Base-by-base conservation (phyloP, 2,888 invertebrate genomes). In the Prenolepis imparis region DNA sequence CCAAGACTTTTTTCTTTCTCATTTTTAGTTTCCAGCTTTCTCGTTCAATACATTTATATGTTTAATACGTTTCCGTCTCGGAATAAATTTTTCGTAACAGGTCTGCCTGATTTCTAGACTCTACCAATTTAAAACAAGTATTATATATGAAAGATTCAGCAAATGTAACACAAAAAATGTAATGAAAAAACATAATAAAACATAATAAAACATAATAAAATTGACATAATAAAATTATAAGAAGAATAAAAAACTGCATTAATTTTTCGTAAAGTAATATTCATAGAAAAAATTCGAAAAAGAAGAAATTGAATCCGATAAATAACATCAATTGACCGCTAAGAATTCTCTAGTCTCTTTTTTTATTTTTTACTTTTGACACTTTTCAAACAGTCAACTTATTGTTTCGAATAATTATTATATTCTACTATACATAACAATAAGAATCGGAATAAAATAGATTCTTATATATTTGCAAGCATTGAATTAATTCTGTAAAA, bases 221-320 rank as follows among this genome's bases (percentile, higher is more conserved):
- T n/a, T n/a, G n/a, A n/a, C 44, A 28, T 28, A 44, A 18, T 5
- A 44, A 15, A 15, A 28, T 15, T 18, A 28, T 18, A 28, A 1
- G 18, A 11, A 24, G 11, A 57, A 61, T 28, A 18, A 18, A 28
- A 59, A 15, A 28, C 1, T 61, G 18, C 6, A 41, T 64, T 64
- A 21, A 64, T 64, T 64, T 36, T 39, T 21, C 11, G 36, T 48
- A 18, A 18, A n/a, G 9, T 36, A 11, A 24, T 61, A 70, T 59
- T 57, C 61, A 72, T 61, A 81, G 66, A 66, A 57, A 67, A 84
- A 77, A 67, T 83, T 74, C 73, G 63, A 80, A 80, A 84, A 87
- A 83, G 86, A 87, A 85, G 86, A 87, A 87, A 89, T 86, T 81
- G 83, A 88, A 89, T 88, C 86, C 87, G 87, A 88, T 88, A 84